These are phyloP conservation scores for Raja brachyura DNA, from an alignment of 2,113 vertebrate genomes.

Conservation along the genomic window DNA sequence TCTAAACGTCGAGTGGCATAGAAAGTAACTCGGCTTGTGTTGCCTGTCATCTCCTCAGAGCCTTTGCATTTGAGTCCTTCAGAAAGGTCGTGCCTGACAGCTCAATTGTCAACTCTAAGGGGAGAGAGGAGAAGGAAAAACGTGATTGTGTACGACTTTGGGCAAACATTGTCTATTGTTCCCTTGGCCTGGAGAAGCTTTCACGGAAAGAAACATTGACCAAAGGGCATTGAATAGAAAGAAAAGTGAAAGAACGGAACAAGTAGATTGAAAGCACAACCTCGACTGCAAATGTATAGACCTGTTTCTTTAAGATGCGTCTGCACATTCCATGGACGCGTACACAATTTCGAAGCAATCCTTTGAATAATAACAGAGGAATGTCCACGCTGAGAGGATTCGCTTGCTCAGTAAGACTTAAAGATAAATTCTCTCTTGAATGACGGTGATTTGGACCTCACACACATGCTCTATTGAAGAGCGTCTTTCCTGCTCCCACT, in stretches of 20 bases:
- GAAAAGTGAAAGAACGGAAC: conserved; percentile 15
- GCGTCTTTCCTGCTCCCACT: neutral
- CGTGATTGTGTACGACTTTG: neutral
- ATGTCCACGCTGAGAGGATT: conserved; percentile 13
- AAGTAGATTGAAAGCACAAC: neutral
- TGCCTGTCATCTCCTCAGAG: neutral
- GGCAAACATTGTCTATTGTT: conserved; percentile 6
- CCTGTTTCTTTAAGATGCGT: neutral
- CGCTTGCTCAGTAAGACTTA: neutral
- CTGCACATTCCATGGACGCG: conserved; percentile 20
- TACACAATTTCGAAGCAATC: neutral
- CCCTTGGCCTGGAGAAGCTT: neutral
- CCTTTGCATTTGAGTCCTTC: neutral
- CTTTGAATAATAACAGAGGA: neutral
- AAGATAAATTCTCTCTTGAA: conserved; percentile 4
- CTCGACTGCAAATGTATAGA: neutral
- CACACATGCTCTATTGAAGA: conserved; percentile 24
- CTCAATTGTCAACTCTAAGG: neutral
- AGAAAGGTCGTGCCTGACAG: conserved; percentile 14
- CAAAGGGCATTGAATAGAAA: neutral
- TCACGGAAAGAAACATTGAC: neutral
- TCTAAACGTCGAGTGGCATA: too few relatives aligned
- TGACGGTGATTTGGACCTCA: conserved; percentile 17
- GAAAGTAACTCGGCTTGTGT: neutral
- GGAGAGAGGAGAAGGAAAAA: neutral